Conservation (phyloP, 2,797 vertebrate genomes). For the Enteromius afrohamiltoni region DNA sequence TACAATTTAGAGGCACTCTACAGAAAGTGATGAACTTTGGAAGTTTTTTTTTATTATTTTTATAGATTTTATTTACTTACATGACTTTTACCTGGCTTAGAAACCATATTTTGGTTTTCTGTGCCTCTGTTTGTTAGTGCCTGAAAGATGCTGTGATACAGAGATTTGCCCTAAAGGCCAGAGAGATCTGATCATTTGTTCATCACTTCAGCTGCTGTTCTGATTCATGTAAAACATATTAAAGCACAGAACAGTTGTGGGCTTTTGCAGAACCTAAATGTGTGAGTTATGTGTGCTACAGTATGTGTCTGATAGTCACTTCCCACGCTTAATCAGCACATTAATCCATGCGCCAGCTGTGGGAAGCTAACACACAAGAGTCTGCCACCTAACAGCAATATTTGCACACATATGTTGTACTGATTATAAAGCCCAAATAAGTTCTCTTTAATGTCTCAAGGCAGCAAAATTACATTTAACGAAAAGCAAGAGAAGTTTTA, state of each 20-base stretch:
- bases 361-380: neutral
- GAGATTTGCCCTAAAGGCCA: neutral
- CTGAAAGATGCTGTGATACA: neutral
- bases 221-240: constrained; percentile 19
- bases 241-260: constrained; percentile 17
- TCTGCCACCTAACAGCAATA: neutral
- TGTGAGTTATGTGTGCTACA: neutral
- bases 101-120: neutral
- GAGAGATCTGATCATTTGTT: neutral
- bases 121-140: neutral
- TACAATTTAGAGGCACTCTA: neutral
- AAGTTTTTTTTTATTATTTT: too few relatives aligned
- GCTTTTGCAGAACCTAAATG: constrained; percentile 17
- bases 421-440: neutral
- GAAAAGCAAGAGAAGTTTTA: neutral
- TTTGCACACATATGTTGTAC: neutral
- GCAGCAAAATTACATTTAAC: neutral
- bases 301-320: constrained; percentile 20
- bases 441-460: neutral
- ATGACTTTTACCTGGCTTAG: neutral
- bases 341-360: constrained; percentile 16
- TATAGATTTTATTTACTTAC: neutral
- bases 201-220: neutral
- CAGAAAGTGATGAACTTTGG: too few relatives aligned
- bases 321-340: constrained; percentile 28